Evolutionary conservation across 1,140 invertebrate genomes (phyloP), one percentile per base, ranked within the genome.

Genomic region (Drosophila willistoni): DNA sequence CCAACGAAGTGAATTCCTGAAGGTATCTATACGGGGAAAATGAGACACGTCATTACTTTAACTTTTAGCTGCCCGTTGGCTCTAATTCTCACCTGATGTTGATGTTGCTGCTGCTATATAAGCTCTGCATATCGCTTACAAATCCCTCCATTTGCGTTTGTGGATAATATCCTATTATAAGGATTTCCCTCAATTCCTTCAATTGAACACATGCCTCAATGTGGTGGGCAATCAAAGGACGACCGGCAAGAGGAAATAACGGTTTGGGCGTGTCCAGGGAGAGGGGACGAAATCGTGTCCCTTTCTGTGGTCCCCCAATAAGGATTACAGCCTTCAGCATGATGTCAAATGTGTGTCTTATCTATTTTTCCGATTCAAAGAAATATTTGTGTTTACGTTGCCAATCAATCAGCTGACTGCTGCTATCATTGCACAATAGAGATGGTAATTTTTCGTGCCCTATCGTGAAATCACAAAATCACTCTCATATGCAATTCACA

Each of bases 251-350:
- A 5, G 98, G 98, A 92, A 99, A 99, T 6, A 99, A 90, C 0
- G 98, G 98, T 91, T 99, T 99, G 4, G 99, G 98, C 41, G 98
- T 95, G 90, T 99, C 98, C 71, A 99, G 92, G 0, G 98, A 99
- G 3, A 99, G 93, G 0, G 99, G 99, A 5, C 99, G 95, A 92
- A 99, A 99, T 65, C 99, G 94, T 10, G 98, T 99, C 95, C 95
- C 96, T 94, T 96, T 96, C 84, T 95, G 94, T 5, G 95, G 95
- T 19, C 96, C 96, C 7, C 96, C 96, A 71, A 96, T 95, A 64
- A 96, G 91, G 87, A 96, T 96, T 1, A 96, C 95, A 63, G 95
- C 95, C 93, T 96, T 96, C 61, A 96, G 92, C 94, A 95, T 96
- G 7, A 25, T 83, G 57, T 39, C 25, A 59, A 61, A 36, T 62